Evolutionary conservation across 2,113 vertebrate genomes (phyloP).

Genomic region (Calonectris borealis): DNA sequence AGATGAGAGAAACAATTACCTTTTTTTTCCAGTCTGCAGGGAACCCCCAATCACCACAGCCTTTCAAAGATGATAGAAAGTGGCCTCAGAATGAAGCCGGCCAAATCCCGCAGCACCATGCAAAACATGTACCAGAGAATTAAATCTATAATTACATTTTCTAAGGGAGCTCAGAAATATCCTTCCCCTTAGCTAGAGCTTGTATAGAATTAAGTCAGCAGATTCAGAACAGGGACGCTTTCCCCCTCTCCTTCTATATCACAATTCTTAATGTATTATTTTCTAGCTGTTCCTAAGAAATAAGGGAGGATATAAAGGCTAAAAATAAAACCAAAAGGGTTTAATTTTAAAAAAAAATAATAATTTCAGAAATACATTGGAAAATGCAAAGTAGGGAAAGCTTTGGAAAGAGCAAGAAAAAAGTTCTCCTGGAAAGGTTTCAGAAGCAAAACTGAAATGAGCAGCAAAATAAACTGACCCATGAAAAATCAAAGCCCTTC

Average conservation of each 20-base stretch:
- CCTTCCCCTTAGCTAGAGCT: not conserved
- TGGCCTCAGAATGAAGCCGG: not conserved
- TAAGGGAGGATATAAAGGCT: not conserved
- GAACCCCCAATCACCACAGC: fast-evolving
- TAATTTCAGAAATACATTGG: not conserved
- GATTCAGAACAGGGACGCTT: not conserved
- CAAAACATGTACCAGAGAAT: not conserved
- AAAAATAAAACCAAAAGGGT: not conserved
- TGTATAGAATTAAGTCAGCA: not conserved
- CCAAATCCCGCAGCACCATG: not conserved
- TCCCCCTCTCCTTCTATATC: not conserved
- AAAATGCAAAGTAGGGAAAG: not conserved
- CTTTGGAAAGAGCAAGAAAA: not conserved
- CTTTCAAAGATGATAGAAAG: not conserved
- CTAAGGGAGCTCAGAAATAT: not conserved
- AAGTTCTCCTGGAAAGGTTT: not conserved
- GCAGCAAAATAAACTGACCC: not conserved
- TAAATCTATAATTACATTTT: conserved; percentile 37
- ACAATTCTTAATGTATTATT: not conserved
- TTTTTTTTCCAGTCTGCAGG: not conserved
- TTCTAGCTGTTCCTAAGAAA: not conserved
- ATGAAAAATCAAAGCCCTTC: not conserved
- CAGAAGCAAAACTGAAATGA: not conserved
- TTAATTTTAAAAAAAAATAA: not conserved
- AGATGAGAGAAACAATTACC: not conserved